Base-by-base conservation (phyloP, 2,888 invertebrate genomes). In the Sinodicranocentrus sp. region DNA sequence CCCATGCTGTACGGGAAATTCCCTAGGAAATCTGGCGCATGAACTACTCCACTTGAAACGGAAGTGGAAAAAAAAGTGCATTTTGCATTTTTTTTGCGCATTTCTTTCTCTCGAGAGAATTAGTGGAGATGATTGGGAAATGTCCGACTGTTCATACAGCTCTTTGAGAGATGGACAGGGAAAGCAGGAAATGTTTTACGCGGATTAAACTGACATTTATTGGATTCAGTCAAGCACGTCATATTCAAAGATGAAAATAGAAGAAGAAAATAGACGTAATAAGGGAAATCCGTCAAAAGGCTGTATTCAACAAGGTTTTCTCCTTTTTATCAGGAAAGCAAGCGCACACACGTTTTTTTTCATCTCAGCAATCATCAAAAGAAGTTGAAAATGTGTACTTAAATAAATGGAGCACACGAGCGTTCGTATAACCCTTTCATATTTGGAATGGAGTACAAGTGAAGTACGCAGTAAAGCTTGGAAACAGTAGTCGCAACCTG, bases 51-150 rank as follows among this genome's bases (percentile, higher is more conserved):
- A 15, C 39, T 21, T 21, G 73, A 52, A 63, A 44, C 21, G 65
- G 61, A 33, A 39, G 33, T 23, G 25, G n/a, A n/a, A n/a, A n/a
- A n/a, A n/a, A 75, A 65, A 75, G 65, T 75, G 75, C 75, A 75
- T 48, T 75, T 75, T 75, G 75, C 75, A 75, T 13, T 48, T 75
- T 75, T 15, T 75, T 65, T 33, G 17, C 52, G 33, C 65, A 25
- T 6, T 39, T 39, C 39, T 39, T 39, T 39, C 13, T 39, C 13
- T 13, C 39, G 13, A 13, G 39, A 39, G 13, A 13, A 39, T 39
- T 13, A 39, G 6, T 6, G 39, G 39, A 39, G 13, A 39, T 39
- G 39, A n/a, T n/a, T n/a, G 39, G 13, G 39, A 13, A 13, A 39
- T 8, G 39, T 13, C 39, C 39, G 39, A 13, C 8, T 39, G 39